Base-by-base conservation (phyloP, 2,113 vertebrate genomes). In the Promerops cafer region DNA sequence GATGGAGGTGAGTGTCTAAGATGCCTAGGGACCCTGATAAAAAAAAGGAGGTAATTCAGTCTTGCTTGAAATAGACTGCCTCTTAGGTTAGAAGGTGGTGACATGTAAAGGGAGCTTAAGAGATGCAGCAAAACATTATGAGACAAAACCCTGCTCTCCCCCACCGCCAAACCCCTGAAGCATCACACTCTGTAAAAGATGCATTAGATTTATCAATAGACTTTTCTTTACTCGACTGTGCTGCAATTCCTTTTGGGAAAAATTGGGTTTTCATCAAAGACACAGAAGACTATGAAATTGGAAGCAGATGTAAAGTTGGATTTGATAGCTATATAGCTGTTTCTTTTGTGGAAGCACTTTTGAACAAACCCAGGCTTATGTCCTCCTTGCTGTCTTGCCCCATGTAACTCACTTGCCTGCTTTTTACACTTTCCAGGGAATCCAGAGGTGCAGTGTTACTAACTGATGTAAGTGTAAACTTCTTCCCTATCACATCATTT, bases 241-340 rank as follows among this genome's bases (percentile, higher is more conserved):
- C 88, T 92, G 53, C 59, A 72, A 71, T 90, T 96, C 87, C 95
- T 96, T 96, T 95, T 78, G 76, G 96, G 89, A 83, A 89, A 95
- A 96, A 88, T 20, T 83, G 76, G 37, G 81, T 93, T 96, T 97
- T 94, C 95, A 96, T 95, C 96, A 94, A 96, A 96, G 92, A 93
- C 87, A 82, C 72, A 81, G 82, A 93, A 88, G 79, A 72, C 81
- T 94, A 87, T 82, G 74, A 94, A 96, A 96, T 97, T 97, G 94
- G 94, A 97, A 96, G 90, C 95, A 97, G 95, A 96, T 96, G 92
- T 93, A 84, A 89, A 53, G 50, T 79, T 90, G 89, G 79, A 87
- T 72, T 93, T 77, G 83, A 92, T 56, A 94, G 75, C 87, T 88
- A 22, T 92, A 40, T 85, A 76, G 83, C 63, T 92, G 74, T 93